A percentile compares a stretch with the other conserved stretches of the same genome.
Conservation (phyloP, 2,888 invertebrate genomes). For the Tachina lurida region DNA sequence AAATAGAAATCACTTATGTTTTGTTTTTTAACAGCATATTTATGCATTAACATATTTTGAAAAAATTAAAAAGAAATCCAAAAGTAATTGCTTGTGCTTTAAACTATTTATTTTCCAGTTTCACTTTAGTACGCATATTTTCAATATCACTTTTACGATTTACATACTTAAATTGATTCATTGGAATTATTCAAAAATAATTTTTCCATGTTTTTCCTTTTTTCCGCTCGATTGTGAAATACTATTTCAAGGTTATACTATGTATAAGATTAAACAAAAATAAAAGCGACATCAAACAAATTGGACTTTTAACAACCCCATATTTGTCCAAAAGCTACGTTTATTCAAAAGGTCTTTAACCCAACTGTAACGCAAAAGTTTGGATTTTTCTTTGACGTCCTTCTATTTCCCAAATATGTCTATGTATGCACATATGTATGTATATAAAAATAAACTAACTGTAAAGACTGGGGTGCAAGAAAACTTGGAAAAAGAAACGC, state of each 20-base stretch:
- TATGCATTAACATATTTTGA: background rate
- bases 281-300: conserved; percentile 33
- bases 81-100: background rate
- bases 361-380: conserved; percentile 44
- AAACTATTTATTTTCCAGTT: background rate
- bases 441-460: background rate
- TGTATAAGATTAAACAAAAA: conserved; percentile 17
- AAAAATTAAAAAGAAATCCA: background rate
- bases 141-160: conserved; percentile 43
- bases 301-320: conserved; percentile 11
- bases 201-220: conserved; percentile 5
- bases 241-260: conserved; percentile 56
- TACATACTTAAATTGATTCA: conserved; percentile 13
- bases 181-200: conserved; percentile 2
- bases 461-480: background rate
- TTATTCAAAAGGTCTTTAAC: conserved; percentile 69
- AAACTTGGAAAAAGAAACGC: background rate
- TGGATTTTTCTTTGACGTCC: conserved; percentile 18
- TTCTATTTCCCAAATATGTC: background rate
- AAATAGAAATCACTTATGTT: background rate
- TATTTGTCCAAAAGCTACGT: background rate
- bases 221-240: conserved; percentile 13
- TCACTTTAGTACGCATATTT: background rate
- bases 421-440: too few relatives aligned
- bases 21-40: background rate